Evolutionary conservation across 2,797 vertebrate species (phyloP).

Genomic region (Rallus crepitans): DNA sequence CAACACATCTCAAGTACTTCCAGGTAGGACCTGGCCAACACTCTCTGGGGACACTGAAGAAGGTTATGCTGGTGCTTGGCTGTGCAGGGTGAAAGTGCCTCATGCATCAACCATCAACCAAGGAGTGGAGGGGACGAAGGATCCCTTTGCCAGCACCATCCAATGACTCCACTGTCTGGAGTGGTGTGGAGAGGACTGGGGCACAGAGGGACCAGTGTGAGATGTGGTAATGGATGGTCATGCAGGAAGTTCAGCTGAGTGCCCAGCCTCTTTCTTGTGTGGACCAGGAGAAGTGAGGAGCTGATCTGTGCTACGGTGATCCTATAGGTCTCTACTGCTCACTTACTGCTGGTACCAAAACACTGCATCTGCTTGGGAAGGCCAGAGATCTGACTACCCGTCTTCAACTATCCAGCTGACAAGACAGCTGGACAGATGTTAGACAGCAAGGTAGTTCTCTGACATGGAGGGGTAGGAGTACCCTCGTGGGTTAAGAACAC

Average conservation of each 20-base stretch:
- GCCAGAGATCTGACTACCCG: not conserved
- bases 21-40: not conserved
- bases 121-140: not conserved
- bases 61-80: not conserved
- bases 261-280: not conserved
- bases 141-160: not conserved
- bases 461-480: not conserved
- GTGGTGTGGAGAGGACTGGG: not conserved
- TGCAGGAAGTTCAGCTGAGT: not conserved
- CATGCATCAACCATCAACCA: not conserved
- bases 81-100: not conserved
- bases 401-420: not conserved
- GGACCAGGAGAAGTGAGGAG: not conserved
- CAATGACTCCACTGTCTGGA: not conserved
- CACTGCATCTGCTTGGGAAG: not conserved
- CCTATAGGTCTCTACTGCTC: not conserved
- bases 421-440: not conserved
- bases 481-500: not conserved
- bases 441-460: not conserved
- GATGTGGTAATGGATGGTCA: accelerated
- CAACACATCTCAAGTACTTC: not conserved
- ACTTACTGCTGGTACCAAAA: no score
- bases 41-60: not conserved
- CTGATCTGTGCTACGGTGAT: not conserved
- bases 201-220: not conserved